A percentile compares a stretch with the other conserved stretches of the same genome.
phyloP scores from a whole-genome alignment of 2,797 vertebrate genomes.

The Anniella stebbinsi region DNA sequence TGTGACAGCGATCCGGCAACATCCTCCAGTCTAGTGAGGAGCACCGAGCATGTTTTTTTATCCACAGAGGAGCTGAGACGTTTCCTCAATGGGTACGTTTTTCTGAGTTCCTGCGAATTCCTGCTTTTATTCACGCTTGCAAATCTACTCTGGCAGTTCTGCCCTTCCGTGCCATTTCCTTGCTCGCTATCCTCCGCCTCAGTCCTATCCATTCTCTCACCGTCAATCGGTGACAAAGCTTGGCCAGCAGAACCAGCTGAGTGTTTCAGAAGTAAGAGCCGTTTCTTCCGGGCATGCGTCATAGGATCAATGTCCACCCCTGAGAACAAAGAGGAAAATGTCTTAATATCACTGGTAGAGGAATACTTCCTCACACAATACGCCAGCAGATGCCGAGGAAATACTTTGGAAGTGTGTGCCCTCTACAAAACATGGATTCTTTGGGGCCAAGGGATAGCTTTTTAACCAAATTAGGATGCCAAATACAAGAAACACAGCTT shows the following conservation, averaged over 20 bases:
- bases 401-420: conserved; percentile 41
- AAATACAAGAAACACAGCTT: conserved; percentile 44
- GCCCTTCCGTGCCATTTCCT: conserved; percentile 65
- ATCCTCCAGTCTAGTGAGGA: conserved; percentile 93
- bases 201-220: conserved; percentile 77
- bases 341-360: conserved; percentile 54
- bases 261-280: conserved; percentile 78
- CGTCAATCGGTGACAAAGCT: conserved; percentile 69
- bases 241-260: conserved; percentile 75
- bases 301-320: conserved; percentile 78
- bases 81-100: conserved; percentile 89
- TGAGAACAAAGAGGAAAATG: conserved; percentile 66
- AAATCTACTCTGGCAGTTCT: conserved; percentile 55
- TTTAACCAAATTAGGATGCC: conserved; percentile 57
- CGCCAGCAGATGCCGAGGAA: conserved; percentile 41
- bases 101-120: conserved; percentile 75
- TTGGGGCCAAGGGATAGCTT: conserved; percentile 41
- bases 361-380: conserved; percentile 44
- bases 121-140: conserved; percentile 61
- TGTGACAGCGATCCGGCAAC: conserved; percentile 77
- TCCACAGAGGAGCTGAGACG: conserved; percentile 80
- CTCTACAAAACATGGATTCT: conserved; percentile 11
- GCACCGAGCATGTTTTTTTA: conserved; percentile 91
- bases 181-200: conserved; percentile 63
- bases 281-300: conserved; percentile 84